These are phyloP conservation scores for Caradrina kadenii DNA, from an alignment of 2,888 invertebrate species.

Conservation along the genomic window DNA sequence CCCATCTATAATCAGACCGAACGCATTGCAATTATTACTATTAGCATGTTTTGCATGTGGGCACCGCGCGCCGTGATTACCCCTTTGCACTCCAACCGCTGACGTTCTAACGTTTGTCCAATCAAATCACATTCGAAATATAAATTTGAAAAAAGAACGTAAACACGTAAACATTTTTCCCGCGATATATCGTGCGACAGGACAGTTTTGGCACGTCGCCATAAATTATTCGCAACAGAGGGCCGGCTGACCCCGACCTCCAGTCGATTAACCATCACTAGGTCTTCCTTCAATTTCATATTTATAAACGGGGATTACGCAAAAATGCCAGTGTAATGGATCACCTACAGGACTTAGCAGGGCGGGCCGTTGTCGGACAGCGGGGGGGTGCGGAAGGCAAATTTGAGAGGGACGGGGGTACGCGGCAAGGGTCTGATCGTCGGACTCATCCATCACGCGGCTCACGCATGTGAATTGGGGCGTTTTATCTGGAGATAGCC, in stretches of 20 bases:
- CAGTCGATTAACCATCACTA: slow-evolving; percentile 90
- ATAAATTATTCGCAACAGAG: slow-evolving; percentile 84
- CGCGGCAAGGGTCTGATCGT: slow-evolving; percentile 89
- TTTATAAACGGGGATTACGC: slow-evolving; percentile 91
- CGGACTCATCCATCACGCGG: slow-evolving; percentile 89
- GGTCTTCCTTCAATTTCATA: slow-evolving; percentile 90
- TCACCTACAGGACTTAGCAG: slow-evolving; percentile 89
- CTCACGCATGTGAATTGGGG: slow-evolving; percentile 90
- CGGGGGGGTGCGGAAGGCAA: slow-evolving; percentile 81
- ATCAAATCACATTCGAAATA: slow-evolving; percentile 61
- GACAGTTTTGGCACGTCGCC: slow-evolving; percentile 76
- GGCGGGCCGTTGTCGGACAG: slow-evolving; percentile 75
- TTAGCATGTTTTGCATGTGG: slow-evolving; percentile 76
- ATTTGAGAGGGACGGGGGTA: slow-evolving; percentile 84
- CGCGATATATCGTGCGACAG: slow-evolving; percentile 64
- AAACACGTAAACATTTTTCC: slow-evolving; percentile 66
- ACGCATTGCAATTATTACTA: slow-evolving; percentile 74
- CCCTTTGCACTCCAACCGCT: slow-evolving; percentile 61
- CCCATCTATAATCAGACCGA: slow-evolving; percentile 75
- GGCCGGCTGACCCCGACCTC: slow-evolving; percentile 87
- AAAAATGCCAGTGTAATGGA: slow-evolving; percentile 90
- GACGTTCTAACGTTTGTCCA: slow-evolving; percentile 49
- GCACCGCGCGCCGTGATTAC: slow-evolving; percentile 68
- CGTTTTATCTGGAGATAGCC: slow-evolving; percentile 90
- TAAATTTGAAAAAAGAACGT: slow-evolving; percentile 49